Conservation (phyloP, 2,797 vertebrate species). For the Fratercula arctica region DNA sequence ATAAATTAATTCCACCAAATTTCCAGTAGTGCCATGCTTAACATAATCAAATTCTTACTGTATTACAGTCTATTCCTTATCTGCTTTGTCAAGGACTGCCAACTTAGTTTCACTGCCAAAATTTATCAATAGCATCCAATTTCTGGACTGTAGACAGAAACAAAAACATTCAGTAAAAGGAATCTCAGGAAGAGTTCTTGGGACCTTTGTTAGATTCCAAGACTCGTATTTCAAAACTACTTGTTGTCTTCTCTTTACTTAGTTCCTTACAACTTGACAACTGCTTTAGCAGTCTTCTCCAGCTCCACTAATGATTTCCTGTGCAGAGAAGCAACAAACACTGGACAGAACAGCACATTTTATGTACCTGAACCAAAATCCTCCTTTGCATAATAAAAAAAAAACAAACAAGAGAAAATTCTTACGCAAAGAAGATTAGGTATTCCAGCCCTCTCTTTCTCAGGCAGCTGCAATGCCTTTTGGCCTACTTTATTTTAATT, state of each 20-base stretch:
- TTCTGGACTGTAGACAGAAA: background rate
- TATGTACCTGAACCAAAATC: background rate
- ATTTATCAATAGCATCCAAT: background rate
- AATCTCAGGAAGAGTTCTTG: background rate
- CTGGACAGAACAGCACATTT: background rate
- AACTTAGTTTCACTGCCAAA: background rate
- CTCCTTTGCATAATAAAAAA: background rate
- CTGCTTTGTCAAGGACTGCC: background rate
- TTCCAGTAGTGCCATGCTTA: background rate
- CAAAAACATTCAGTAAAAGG: background rate
- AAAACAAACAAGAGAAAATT: background rate
- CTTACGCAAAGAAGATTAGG: background rate
- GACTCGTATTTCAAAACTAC: background rate
- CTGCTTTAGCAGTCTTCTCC: background rate
- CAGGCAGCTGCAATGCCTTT: background rate
- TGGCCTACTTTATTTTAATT: constrained; percentile 29
- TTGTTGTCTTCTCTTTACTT: background rate
- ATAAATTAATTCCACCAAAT: background rate
- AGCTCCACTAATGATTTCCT: background rate
- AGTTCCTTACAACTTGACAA: background rate
- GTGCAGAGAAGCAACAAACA: background rate
- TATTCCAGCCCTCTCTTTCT: background rate
- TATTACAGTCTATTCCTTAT: background rate
- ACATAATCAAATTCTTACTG: background rate
- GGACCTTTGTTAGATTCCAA: background rate